phyloP scores from a whole-genome alignment of 2,113 vertebrate species.

The Orientallactaga bullata region DNA sequence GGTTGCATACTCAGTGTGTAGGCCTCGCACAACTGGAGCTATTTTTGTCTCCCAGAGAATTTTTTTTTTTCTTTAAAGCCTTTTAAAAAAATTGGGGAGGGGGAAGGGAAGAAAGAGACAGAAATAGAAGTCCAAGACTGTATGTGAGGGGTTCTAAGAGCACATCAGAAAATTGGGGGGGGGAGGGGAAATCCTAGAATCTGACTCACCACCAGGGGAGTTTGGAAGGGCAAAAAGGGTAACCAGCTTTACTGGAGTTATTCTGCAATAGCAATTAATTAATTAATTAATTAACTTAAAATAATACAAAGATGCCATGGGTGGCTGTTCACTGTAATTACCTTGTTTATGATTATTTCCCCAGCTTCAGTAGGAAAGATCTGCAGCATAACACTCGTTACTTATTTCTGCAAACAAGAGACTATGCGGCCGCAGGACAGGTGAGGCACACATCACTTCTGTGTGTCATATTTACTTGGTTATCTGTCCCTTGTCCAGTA shows the following conservation, averaged over 20 bases:
- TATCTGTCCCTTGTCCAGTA: neutral
- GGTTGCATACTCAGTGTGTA: slow-evolving; percentile 70
- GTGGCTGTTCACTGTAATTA: neutral
- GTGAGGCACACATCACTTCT: neutral
- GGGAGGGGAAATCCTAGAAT: neutral
- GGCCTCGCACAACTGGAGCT: slow-evolving; percentile 76
- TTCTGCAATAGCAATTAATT: slow-evolving; percentile 12
- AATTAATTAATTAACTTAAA: slow-evolving; percentile 14
- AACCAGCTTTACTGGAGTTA: slow-evolving; percentile 3
- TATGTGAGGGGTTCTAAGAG: neutral
- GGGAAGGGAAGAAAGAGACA: neutral
- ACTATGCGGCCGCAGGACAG: neutral
- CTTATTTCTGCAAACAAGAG: neutral
- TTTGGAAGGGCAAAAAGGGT: slow-evolving; percentile 24
- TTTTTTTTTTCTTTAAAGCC: slow-evolving; percentile 71
- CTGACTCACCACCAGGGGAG: slow-evolving; percentile 3
- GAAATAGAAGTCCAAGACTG: neutral
- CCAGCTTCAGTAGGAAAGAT: neutral
- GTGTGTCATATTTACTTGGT: neutral
- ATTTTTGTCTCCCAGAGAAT: slow-evolving; percentile 49
- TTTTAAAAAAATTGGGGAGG: slow-evolving; percentile 65
- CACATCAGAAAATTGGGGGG: neutral
- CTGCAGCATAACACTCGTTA: neutral
- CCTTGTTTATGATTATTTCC: neutral
- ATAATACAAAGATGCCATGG: neutral